These are phyloP conservation scores for Ormyrus labotus DNA, from an alignment of 2,888 invertebrate species.

Conservation along the genomic window DNA sequence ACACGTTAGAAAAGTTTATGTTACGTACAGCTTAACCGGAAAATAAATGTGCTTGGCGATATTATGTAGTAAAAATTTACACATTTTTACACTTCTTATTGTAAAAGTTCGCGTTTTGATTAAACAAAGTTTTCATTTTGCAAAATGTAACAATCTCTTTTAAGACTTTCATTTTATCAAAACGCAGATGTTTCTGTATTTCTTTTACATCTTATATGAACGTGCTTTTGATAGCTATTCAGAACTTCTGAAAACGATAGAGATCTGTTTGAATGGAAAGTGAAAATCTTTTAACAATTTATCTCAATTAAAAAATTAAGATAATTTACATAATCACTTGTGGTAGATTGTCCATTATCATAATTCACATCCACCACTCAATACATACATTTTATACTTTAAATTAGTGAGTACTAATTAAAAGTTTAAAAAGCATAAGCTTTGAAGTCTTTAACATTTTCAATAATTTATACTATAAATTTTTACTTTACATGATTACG, in stretches of 20 bases:
- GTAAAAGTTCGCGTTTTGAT: slow-evolving; percentile 4
- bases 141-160: not conserved
- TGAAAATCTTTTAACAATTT: too few relatives aligned
- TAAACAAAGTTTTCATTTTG: slow-evolving; percentile 17
- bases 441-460: slow-evolving; percentile 11
- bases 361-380: too few relatives aligned
- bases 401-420: too few relatives aligned
- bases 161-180: slow-evolving; percentile 20
- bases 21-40: slow-evolving; percentile 14
- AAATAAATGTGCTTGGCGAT: slow-evolving; percentile 22
- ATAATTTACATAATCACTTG: too few relatives aligned
- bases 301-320: too few relatives aligned
- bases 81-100: slow-evolving; percentile 14
- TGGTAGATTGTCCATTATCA: too few relatives aligned
- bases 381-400: too few relatives aligned
- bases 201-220: too few relatives aligned
- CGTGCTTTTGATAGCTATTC: too few relatives aligned
- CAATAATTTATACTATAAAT: slow-evolving; percentile 9
- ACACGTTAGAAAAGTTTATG: slow-evolving; percentile 5
- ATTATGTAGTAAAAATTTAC: slow-evolving; percentile 3
- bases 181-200: not conserved
- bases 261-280: too few relatives aligned
- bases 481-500: slow-evolving; percentile 1
- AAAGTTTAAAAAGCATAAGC: not conserved
- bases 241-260: too few relatives aligned